Conservation (phyloP, 2,888 invertebrate genomes). For the Drosophila mayaguana region DNA sequence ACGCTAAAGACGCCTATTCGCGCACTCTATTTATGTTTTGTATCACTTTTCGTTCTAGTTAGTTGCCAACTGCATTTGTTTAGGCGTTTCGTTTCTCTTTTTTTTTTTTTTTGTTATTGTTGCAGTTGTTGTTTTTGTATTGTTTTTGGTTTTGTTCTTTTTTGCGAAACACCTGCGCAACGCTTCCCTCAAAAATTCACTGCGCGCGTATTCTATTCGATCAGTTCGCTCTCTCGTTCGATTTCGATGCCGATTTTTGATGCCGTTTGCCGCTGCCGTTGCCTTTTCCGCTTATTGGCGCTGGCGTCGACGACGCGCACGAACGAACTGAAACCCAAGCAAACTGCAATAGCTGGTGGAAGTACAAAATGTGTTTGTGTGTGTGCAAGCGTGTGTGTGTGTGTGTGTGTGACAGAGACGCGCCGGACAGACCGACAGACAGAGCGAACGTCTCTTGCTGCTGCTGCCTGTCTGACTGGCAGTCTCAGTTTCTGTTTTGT, state of each 20-base stretch:
- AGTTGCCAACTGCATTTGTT: conserved; percentile 47
- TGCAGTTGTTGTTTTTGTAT: background rate
- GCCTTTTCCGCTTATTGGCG: conserved; percentile 68
- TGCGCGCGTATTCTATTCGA: conserved; percentile 57
- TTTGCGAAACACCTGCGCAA: conserved; percentile 52
- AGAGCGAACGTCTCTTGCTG: conserved; percentile 48
- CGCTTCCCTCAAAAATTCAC: conserved; percentile 54
- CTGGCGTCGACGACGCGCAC: conserved; percentile 66
- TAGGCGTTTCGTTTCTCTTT: conserved; percentile 23
- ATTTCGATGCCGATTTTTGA: conserved; percentile 48
- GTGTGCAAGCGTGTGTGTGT: conserved; percentile 13
- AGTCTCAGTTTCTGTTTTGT: conserved; percentile 75
- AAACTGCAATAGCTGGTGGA: conserved; percentile 75
- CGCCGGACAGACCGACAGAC: conserved; percentile 15
- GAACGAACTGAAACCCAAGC: conserved; percentile 72
- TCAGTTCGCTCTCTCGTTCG: conserved; percentile 40
- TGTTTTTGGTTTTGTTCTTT: background rate
- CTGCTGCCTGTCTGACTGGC: conserved; percentile 43
- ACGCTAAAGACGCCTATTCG: conserved; percentile 29
- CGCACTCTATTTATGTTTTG: conserved; percentile 59
- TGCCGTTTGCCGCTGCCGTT: conserved; percentile 39
- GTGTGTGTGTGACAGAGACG: conserved; percentile 30
- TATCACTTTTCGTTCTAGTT: conserved; percentile 59
- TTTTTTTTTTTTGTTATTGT: conserved; percentile 15
- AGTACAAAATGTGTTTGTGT: conserved; percentile 47